Evolutionary conservation across 2,797 vertebrate species (phyloP), one percentile per base, ranked within the genome.

Genomic region (Vespertilio murinus): DNA sequence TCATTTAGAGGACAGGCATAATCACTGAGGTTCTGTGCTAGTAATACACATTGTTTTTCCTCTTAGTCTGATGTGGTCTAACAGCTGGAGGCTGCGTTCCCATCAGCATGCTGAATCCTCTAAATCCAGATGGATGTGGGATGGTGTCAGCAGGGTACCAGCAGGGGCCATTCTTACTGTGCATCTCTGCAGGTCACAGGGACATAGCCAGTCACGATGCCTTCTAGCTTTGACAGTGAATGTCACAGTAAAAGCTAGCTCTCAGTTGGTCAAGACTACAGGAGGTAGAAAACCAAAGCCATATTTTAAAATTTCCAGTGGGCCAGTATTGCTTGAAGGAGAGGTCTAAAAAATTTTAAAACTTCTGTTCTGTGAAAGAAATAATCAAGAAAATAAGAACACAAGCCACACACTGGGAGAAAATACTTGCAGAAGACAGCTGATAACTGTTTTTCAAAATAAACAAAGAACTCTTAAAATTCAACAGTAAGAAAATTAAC

Each of bases 81-180:
- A 54, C 61, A 71, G 47, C 90, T 88, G 59, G 77, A 77, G 49
- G 33, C 30, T 2, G 1, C 0, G 0, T 64, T 64, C 65, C n/a
- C 6, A 13, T 28, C 2, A 18, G 28, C 11, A 1, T 2, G 1
- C 18, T 2, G 6, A 35, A 30, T 28, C n/a, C 25, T 86, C 35
- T 8, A 12, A 35, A 42, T 30, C 42, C 70, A 73, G 82, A 33
- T 0, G 17, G 16, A 8, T 0, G 3, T 25, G 56, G 71, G 22
- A 22, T 38, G 40, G 12, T 64, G 16, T 49, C 30, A 20, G 10
- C 49, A 64, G 64, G 45, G 8, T 1, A 33, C 28, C 33, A 25
- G 14, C 12, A 20, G n/a, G 35, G 28, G 52, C 80, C 45, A 28
- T 40, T 80, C 18, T 38, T 4, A 33, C 5, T 5, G 38, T 49